These are phyloP conservation scores for Anser cygnoides DNA, from an alignment of 2,113 vertebrate species.

Conservation along the genomic window DNA sequence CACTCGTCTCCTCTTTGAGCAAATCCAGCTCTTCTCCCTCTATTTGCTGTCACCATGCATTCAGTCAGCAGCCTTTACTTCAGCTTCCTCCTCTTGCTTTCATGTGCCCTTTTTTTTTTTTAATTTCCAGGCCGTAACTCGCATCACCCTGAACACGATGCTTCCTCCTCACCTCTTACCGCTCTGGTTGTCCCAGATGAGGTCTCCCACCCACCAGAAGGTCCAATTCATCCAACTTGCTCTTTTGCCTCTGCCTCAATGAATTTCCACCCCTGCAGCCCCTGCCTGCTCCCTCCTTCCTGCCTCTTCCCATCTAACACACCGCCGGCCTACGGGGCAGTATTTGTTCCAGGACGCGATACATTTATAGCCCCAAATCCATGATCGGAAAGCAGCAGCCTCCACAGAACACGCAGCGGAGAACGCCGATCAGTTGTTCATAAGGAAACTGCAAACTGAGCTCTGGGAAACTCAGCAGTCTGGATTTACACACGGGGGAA, in stretches of 20 bases:
- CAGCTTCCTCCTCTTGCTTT: fast-evolving
- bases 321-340: not conserved
- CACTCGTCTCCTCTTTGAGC: fast-evolving
- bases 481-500: conserved; percentile 65
- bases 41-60: fast-evolving
- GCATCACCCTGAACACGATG: not conserved
- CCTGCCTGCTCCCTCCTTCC: not conserved
- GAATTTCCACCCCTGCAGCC: not conserved
- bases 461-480: conserved; percentile 49
- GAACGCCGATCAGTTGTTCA: conserved; percentile 11
- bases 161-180: not conserved
- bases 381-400: fast-evolving
- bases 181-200: fast-evolving
- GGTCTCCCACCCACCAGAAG: not conserved
- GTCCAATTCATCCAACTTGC: fast-evolving
- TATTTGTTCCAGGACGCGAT: not conserved
- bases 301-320: not conserved
- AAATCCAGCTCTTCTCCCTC: not conserved
- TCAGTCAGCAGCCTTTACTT: not conserved
- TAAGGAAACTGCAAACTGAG: conserved; percentile 31
- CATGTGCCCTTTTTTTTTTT: not conserved
- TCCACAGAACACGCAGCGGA: not conserved
- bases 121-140: not conserved
- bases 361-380: not conserved
- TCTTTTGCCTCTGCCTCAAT: not conserved